Conservation (phyloP, 1,140 invertebrate genomes). For the Frieseomelitta varia region DNA sequence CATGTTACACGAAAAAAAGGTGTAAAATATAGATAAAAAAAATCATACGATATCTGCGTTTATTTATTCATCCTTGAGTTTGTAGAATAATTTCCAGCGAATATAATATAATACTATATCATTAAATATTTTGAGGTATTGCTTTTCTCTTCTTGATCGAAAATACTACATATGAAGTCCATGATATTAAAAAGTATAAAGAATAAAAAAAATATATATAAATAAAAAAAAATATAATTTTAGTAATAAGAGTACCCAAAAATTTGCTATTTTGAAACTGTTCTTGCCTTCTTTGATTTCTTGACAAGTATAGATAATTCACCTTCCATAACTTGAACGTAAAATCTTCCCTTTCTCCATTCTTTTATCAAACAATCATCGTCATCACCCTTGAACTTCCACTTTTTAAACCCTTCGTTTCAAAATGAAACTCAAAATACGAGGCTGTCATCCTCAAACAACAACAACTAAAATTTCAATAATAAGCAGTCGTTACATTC, state of each 20-base stretch:
- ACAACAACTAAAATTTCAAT: neutral
- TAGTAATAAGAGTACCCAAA: neutral
- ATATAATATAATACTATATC: neutral
- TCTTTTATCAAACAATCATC: neutral
- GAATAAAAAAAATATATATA: conserved; percentile 22
- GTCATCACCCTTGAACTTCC: neutral
- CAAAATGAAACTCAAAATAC: neutral
- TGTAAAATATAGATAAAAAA: conserved; percentile 67
- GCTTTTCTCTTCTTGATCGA: neutral
- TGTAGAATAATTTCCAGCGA: neutral
- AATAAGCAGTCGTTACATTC: too few species aligned
- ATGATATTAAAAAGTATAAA: neutral
- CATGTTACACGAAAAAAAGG: conserved; percentile 55
- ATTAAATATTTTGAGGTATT: neutral
- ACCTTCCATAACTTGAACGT: neutral
- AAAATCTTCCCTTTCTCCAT: neutral
- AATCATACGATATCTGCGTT: conserved; percentile 41
- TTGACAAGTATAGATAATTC: neutral
- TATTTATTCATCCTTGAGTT: conserved; percentile 41
- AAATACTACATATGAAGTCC: neutral
- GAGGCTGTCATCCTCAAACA: neutral
- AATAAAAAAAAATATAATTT: conserved; percentile 15
- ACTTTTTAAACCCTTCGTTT: neutral
- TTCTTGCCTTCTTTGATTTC: neutral
- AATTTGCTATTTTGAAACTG: neutral